Evolutionary conservation across 2,797 vertebrate genomes (phyloP), one percentile per base, ranked within the genome.

Genomic region (Sebastes matsubarae): DNA sequence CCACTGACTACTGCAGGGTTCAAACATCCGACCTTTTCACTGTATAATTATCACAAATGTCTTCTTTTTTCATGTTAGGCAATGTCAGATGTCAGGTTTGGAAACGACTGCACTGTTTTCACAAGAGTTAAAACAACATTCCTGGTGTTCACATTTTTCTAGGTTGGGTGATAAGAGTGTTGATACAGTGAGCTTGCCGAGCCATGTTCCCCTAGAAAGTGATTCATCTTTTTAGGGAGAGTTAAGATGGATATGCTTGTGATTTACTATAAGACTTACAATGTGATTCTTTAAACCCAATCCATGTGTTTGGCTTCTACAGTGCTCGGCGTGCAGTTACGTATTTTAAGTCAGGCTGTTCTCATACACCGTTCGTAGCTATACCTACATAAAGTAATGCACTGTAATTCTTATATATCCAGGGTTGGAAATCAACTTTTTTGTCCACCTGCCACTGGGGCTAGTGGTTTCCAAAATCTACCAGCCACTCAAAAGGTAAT

Each of bases 71-170:
- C 38, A 27, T 24, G 25, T 36, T 59, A 32, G 29, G 14, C 9
- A 34, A 24, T 10, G 38, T 12, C n/a, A 30, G 6, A 65, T 14
- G 42, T n/a, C 12, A 34, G 5, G 64, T 18, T 52, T 59, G 6
- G 25, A 76, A 73, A 75, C 3, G n/a, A 68, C 55, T 36, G 57
- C 38, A 34, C 13, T 75, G 65, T 79, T 82, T 83, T 73, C n/a
- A 59, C 20, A 73, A n/a, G 24, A 38, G 12, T 76, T 85, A 58
- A 73, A 75, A 75, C 11, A 80, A 81, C 77, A 81, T 78, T 72
- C 71, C 77, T 54, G 4, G 0, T 61, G 18, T 24, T 65, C 42
- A 38, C 5, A 60, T 74, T 81, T 75, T 79, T 84, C 25, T 29
- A 14, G 16, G 36, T 24, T 57, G 22, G 24, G 3, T 54, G 79